These are phyloP conservation scores for Epizoanthus rinbou DNA, from an alignment of 92 coral and sea anemone genomes.

Conservation along the genomic window DNA sequence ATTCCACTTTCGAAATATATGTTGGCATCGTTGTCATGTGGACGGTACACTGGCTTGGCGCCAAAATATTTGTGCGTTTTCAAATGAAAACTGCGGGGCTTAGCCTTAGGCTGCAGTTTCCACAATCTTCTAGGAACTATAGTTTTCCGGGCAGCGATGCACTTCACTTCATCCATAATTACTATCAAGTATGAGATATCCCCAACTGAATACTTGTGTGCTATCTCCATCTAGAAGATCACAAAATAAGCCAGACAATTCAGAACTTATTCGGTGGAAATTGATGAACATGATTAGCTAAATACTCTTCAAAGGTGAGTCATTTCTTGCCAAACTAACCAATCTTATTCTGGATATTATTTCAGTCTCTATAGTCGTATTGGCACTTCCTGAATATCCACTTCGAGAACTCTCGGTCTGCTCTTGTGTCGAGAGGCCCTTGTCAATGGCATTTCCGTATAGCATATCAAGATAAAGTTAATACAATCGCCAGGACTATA, in stretches of 20 bases:
- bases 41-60: too few species aligned
- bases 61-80: too few species aligned
- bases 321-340: too few species aligned
- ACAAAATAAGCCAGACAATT: background rate
- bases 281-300: background rate
- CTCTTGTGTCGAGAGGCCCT: constrained; percentile 16
- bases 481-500: constrained; percentile 15
- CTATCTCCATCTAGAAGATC: background rate
- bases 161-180: too few species aligned
- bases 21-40: too few species aligned
- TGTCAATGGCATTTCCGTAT: constrained; percentile 29
- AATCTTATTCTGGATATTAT: too few species aligned
- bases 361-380: too few species aligned
- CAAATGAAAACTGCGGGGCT: too few species aligned
- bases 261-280: background rate
- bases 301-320: background rate
- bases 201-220: background rate
- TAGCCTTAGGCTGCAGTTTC: too few species aligned
- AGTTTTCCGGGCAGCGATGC: too few species aligned
- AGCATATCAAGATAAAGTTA: constrained; percentile 16
- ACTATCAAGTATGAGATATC: background rate
- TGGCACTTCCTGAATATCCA: background rate
- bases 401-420: background rate
- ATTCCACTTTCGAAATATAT: too few species aligned
- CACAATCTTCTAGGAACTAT: too few species aligned